Conservation (phyloP, 2,888 invertebrate genomes). For the Hydrotaea diabolus region DNA sequence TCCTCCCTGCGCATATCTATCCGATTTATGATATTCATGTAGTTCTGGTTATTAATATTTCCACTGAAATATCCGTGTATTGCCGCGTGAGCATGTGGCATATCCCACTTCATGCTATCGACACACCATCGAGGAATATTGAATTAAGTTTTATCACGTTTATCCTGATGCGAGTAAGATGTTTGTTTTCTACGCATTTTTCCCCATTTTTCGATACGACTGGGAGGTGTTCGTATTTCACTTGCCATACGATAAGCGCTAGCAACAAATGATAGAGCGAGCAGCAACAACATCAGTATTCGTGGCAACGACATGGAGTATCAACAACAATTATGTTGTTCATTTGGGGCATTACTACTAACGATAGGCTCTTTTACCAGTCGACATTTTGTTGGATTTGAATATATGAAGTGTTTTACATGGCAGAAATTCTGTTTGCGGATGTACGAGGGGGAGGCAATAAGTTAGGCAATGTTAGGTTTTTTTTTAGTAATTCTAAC, state of each 20-base stretch:
- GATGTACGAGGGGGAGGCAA: no score
- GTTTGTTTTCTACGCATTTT: slow-evolving; percentile 5
- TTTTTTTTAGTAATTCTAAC: no score
- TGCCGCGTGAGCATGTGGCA: not conserved
- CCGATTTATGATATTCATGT: no score
- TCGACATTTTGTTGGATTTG: not conserved
- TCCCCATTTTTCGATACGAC: not conserved
- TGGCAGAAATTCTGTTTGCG: no score
- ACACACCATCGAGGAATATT: not conserved
- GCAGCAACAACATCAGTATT: not conserved
- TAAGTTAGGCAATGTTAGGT: no score
- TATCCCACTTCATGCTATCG: not conserved
- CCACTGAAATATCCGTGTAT: not conserved
- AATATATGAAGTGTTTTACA: slow-evolving; percentile 1
- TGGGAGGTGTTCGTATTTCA: not conserved
- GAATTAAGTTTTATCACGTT: slow-evolving; percentile 27
- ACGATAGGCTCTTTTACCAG: not conserved
- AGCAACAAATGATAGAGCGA: not conserved
- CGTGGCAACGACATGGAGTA: not conserved
- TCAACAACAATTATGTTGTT: slow-evolving; percentile 27
- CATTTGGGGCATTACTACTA: not conserved
- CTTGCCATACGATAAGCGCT: not conserved
- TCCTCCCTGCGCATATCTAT: no score
- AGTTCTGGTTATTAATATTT: no score
- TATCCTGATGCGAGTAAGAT: not conserved